These are phyloP conservation scores for Amitus sp. DNA, from an alignment of 2,888 invertebrate species.

Conservation along the genomic window DNA sequence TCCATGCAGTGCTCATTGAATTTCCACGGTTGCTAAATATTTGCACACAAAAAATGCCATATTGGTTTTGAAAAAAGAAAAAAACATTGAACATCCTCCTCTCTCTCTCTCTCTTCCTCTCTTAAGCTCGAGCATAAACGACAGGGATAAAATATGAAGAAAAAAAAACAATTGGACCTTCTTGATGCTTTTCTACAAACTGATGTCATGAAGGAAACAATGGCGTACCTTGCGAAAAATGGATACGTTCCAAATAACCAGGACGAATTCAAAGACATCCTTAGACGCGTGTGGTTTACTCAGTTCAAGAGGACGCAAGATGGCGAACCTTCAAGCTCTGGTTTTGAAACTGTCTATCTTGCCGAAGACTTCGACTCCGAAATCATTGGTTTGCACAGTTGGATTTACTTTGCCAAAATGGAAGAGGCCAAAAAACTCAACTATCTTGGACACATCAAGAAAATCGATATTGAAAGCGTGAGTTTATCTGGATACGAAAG, in stretches of 20 bases:
- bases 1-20: too few relatives aligned
- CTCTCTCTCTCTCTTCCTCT: too few relatives aligned
- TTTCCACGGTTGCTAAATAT: too few relatives aligned
- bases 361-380: constrained; percentile 81
- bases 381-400: constrained; percentile 85
- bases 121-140: too few relatives aligned
- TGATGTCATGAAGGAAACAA: constrained; percentile 77
- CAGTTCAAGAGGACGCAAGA: constrained; percentile 84
- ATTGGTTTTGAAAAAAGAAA: too few relatives aligned
- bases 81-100: too few relatives aligned
- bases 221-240: constrained; percentile 73
- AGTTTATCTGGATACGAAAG: constrained; percentile 62
- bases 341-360: constrained; percentile 92
- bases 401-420: constrained; percentile 86
- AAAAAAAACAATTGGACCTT: constrained; percentile 82
- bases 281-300: constrained; percentile 82
- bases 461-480: constrained; percentile 76
- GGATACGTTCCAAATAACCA: constrained; percentile 65
- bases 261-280: constrained; percentile 74
- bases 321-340: constrained; percentile 85
- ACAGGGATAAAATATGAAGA: too few relatives aligned
- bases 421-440: constrained; percentile 78
- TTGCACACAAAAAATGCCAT: too few relatives aligned
- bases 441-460: constrained; percentile 85
- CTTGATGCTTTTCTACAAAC: constrained; percentile 82